Base-by-base conservation (phyloP, 2,113 vertebrate genomes). In the Megaleporinus macrocephalus region DNA sequence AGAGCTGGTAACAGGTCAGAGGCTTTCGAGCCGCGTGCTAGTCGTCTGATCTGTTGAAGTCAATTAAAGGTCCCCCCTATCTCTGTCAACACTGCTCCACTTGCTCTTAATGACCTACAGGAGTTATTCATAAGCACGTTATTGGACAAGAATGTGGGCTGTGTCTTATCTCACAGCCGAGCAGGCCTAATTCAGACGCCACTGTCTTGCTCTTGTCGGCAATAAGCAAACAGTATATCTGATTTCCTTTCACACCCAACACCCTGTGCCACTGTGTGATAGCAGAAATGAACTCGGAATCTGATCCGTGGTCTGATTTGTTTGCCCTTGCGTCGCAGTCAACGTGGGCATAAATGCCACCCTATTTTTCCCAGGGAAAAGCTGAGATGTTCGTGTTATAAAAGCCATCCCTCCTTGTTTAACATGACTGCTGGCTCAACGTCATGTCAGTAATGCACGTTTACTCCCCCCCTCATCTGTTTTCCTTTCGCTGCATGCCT, bases 371-470 rank as follows among this genome's bases (percentile, higher is more conserved):
- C 24, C 12, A 63, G 29, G 55, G 33, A 51, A 74, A 76, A 74
- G 29, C 53, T 26, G 36, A 69, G 30, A 68, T 9, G 18, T 22
- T 3, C 30, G 13, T 51, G 57, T 44, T 24, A 27, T 24, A 70
- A 27, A 44, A 9, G 26, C 44, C 1, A 1, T 22, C 22, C 33
- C 27, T 72, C 20, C n/a, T 20, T 30, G 68, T 51, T 65, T 16
- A 53, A 41, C 69, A 53, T 14, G 11, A 73, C 47, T 49, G 29
- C 69, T 36, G 71, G 79, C 36, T n/a, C 33, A 57, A 61, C 36
- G 55, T 85, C 59, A 55, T 62, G 44, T 65, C 69, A 68, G 49
- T 80, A 73, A 78, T 76, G 62, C 61, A 59, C 74, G n/a, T 72
- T 78, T 59, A 33, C 61, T 49, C 36, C 22, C 36, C 22, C 33